Base-by-base conservation (phyloP, 2,113 vertebrate genomes). In the Lepidothrix coronata region DNA sequence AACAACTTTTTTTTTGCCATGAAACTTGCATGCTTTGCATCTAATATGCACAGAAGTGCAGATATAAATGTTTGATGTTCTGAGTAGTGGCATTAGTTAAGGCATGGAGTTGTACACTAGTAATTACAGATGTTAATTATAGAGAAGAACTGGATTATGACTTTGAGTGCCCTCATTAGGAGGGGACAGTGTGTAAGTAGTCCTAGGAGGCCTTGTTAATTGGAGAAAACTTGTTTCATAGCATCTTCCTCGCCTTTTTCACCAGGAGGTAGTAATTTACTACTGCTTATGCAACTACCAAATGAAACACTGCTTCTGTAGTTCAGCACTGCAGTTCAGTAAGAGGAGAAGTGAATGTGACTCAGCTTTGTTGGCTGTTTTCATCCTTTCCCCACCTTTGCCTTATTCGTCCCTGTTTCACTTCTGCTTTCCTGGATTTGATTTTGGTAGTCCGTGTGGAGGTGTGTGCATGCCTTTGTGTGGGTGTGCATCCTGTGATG, bases 121-220 rank as follows among this genome's bases (percentile, higher is more conserved):
- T 91, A 95, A 94, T 95, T 91, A 87, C 27, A n/a, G 57, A 35
- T 0, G 1, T 95, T 95, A 95, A 93, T 95, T 93, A 80, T 70
- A 76, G 87, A 88, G 39, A 39, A 74, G 79, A 73, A 49, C 41
- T 91, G 80, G 44, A 66, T 92, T 93, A 61, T 89, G 92, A 58
- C 91, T 96, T 96, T 62, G 70, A 83, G 28, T 89, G 86, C 88
- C 80, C 90, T 93, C 73, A 89, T 96, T 94, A 96, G 82, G 67
- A 95, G 52, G 67, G 88, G 74, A 90, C 72, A 77, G 55, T 59
- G 24, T 91, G 1, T 74, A 91, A 93, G 58, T 75, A 67, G 76
- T 93, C 86, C 77, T 87, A 14, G 35, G 84, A 97, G 86, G 33
- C 85, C 91, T 94, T 93, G 51, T 80, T 96, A 95, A 93, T 92